Evolutionary conservation across 2,888 invertebrate species (phyloP), one percentile per base, ranked within the genome.

Genomic region (Scaptomyza flava): DNA sequence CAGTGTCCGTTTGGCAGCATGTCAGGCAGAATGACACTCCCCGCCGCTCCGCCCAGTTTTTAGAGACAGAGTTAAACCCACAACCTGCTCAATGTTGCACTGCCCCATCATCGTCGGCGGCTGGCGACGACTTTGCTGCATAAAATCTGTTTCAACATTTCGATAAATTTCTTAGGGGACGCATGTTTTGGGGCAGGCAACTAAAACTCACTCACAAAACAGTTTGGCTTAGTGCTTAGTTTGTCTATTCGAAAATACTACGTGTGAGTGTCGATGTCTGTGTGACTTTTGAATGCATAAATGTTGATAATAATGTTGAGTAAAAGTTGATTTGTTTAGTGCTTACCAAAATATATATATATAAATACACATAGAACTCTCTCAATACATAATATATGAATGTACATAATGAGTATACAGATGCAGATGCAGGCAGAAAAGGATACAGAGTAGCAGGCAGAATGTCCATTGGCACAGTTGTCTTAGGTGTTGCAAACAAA

Each of bases 301-400:
- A 86, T 89, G 89, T 86, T 88, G 81, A 86, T 86, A 86, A 89
- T 86, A 86, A 87, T 86, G 89, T 89, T 88, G 87, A 81, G 81
- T 81, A 87, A 87, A 81, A 85, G 81, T 87, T 88, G 88, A 85
- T 85, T 85, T 85, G 89, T 88, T 85, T 83, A 81, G 66, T 82
- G 68, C 79, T 73, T 65, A 38, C 60, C 72, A 66, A 41, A 41
- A 71, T 63, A 71, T 68, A 74, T 64, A 14, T 8, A 14, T 14
- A 38, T 14, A n/a, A n/a, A 14, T 38, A 14, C 38, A 38, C 14
- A 38, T 38, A 66, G 57, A 69, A 73, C 85, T 78, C 65, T 54
- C 68, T 65, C 79, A 67, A 84, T 82, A 84, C 67, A 84, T 27
- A 27, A 27, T 27, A 87, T 27, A 27, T 27, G 27, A 0, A 81